phyloP scores from a whole-genome alignment of 1,140 invertebrate genomes.

The Metaphire vulgaris region DNA sequence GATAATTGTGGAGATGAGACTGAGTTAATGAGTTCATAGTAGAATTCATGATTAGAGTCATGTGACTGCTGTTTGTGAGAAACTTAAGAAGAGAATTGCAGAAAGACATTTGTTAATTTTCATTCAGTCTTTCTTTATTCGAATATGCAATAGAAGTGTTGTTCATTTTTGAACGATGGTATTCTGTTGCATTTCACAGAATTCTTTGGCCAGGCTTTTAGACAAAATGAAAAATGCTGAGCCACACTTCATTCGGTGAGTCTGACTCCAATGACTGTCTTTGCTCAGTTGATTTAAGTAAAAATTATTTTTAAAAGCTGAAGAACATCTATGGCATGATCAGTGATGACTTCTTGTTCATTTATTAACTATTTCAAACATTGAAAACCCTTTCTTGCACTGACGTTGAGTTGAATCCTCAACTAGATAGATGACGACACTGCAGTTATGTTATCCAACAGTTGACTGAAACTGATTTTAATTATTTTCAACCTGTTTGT shows the following conservation, averaged over 20 bases:
- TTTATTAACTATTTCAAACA: background rate
- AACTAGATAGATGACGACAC: background rate
- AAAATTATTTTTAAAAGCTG: background rate
- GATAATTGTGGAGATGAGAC: background rate
- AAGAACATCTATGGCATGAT: background rate
- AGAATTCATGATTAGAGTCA: background rate
- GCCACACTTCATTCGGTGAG: constrained; percentile 58
- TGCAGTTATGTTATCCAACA: too few relatives aligned
- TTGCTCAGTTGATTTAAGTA: background rate
- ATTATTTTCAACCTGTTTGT: too few relatives aligned
- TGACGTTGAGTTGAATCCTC: background rate
- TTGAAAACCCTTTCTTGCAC: background rate
- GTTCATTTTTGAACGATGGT: background rate
- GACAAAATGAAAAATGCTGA: constrained; percentile 53
- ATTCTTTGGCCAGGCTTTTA: constrained; percentile 68
- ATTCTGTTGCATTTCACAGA: constrained; percentile 53
- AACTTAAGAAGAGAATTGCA: background rate
- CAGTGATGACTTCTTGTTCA: background rate
- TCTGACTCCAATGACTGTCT: too few relatives aligned
- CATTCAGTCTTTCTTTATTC: background rate
- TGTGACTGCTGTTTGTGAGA: background rate
- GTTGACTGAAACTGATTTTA: too few relatives aligned
- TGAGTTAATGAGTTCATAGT: background rate
- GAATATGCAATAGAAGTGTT: background rate
- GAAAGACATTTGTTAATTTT: background rate